Evolutionary conservation across 2,113 vertebrate genomes (phyloP).

Genomic region (Seriola quinqueradiata): DNA sequence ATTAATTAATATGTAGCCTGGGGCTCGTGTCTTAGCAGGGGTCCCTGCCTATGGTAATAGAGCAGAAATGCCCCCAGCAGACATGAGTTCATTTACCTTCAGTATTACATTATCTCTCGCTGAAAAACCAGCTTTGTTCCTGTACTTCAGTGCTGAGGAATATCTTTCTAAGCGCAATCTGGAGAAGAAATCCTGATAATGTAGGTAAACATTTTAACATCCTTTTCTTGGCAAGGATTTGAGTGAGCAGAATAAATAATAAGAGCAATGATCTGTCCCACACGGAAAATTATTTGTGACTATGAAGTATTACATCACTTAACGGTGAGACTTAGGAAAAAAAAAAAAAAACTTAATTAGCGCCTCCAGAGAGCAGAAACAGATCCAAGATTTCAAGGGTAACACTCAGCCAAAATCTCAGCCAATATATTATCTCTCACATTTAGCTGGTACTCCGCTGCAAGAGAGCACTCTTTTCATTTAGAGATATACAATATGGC

Average conservation of each 20-base stretch:
- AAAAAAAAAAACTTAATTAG: slow-evolving; percentile 62
- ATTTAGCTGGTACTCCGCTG: slow-evolving; percentile 59
- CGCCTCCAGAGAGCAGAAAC: slow-evolving; percentile 63
- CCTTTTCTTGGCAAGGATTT: slow-evolving; percentile 46
- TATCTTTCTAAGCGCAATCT: background rate
- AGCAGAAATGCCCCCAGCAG: slow-evolving; percentile 36
- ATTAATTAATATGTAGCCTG: slow-evolving; percentile 55
- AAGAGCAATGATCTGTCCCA: slow-evolving; percentile 66
- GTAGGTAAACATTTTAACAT: slow-evolving; percentile 57
- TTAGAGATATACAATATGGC: slow-evolving; percentile 74
- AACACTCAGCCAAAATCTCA: slow-evolving; percentile 72
- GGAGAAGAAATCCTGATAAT: slow-evolving; percentile 36
- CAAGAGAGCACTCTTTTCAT: slow-evolving; percentile 65
- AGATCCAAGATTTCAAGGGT: slow-evolving; percentile 74
- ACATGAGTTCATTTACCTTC: slow-evolving; percentile 48
- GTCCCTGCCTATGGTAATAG: slow-evolving; percentile 17
- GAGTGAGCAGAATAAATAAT: slow-evolving; percentile 64
- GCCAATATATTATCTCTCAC: slow-evolving; percentile 76
- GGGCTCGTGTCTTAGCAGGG: slow-evolving; percentile 32
- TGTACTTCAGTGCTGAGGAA: slow-evolving; percentile 21
- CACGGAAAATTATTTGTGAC: slow-evolving; percentile 70
- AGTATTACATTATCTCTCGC: slow-evolving; percentile 20
- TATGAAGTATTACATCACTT: slow-evolving; percentile 75
- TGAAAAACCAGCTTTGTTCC: slow-evolving; percentile 28
- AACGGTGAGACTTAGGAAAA: slow-evolving; percentile 47